These are phyloP conservation scores for Cyrtorhinus lividipennis DNA, from an alignment of 1,140 invertebrate species.

Conservation along the genomic window DNA sequence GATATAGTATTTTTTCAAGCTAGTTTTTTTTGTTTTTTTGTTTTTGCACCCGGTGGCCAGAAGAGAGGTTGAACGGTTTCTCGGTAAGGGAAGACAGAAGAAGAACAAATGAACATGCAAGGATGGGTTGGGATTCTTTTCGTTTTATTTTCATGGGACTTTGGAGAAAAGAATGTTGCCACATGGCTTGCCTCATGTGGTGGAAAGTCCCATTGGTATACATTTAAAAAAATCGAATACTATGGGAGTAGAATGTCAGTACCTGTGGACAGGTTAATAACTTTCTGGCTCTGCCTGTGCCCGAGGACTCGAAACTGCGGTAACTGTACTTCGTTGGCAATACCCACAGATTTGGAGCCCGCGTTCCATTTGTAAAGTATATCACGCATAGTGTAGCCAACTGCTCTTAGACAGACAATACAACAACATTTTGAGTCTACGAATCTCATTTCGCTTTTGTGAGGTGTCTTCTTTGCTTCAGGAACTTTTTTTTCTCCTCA, in stretches of 20 bases:
- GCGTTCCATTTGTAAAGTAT: slow-evolving; percentile 92
- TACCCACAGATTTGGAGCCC: slow-evolving; percentile 73
- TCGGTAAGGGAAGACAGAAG: no score
- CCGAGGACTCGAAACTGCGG: slow-evolving; percentile 90
- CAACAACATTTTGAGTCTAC: slow-evolving; percentile 20
- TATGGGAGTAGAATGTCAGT: slow-evolving; percentile 29
- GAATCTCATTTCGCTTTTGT: slow-evolving; percentile 5
- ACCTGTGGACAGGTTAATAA: slow-evolving; percentile 89
- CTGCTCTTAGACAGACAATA: slow-evolving; percentile 44
- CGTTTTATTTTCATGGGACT: background rate
- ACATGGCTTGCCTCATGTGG: background rate
- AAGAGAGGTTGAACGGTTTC: background rate
- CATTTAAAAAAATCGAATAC: background rate
- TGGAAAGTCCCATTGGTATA: background rate
- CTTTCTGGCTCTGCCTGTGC: slow-evolving; percentile 76
- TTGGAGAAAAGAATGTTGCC: no score
- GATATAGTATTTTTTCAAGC: no score
- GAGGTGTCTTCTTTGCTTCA: no score
- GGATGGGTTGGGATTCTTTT: background rate
- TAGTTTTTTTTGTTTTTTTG: no score
- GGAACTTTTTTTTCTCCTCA: no score
- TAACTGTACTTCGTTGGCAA: slow-evolving; percentile 80
- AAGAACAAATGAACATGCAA: background rate
- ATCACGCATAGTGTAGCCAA: slow-evolving; percentile 95
- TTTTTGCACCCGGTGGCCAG: no score